phyloP scores from a whole-genome alignment of 2,797 vertebrate species.

The Crax fasciolata region DNA sequence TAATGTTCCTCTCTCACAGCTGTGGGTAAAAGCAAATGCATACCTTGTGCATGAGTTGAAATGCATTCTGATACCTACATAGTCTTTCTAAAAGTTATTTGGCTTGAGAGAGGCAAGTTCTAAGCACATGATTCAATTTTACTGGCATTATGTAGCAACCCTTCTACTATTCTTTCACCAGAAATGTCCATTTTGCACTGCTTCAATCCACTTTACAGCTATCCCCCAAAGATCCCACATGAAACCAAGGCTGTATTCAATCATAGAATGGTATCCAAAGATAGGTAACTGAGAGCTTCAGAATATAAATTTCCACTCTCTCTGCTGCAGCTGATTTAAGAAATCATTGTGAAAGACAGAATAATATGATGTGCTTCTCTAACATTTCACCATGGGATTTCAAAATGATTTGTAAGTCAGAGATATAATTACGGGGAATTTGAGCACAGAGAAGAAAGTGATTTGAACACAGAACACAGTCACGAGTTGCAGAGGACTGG shows the following conservation, averaged over 20 bases:
- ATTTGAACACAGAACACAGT: not conserved
- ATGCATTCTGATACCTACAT: not conserved
- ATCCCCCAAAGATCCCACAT: not conserved
- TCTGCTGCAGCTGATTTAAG: not conserved
- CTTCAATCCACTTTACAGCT: not conserved
- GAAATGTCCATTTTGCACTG: not conserved
- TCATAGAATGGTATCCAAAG: not conserved
- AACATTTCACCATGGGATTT: not conserved
- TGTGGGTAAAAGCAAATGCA: not conserved
- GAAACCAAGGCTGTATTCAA: not conserved
- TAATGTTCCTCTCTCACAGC: not conserved
- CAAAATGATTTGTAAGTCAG: not conserved
- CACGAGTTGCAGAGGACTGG: not conserved
- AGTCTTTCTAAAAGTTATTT: not conserved
- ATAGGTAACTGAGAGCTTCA: not conserved
- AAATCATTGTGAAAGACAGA: not conserved
- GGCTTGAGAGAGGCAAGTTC: not conserved
- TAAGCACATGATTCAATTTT: not conserved
- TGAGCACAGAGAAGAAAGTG: not conserved
- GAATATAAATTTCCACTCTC: not conserved
- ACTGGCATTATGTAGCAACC: not conserved
- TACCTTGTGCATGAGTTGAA: not conserved
- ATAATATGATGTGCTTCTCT: not conserved
- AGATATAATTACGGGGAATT: not conserved
- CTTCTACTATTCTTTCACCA: not conserved